Base-by-base conservation (phyloP, 2,113 vertebrate genomes). In the Microcebus murinus region DNA sequence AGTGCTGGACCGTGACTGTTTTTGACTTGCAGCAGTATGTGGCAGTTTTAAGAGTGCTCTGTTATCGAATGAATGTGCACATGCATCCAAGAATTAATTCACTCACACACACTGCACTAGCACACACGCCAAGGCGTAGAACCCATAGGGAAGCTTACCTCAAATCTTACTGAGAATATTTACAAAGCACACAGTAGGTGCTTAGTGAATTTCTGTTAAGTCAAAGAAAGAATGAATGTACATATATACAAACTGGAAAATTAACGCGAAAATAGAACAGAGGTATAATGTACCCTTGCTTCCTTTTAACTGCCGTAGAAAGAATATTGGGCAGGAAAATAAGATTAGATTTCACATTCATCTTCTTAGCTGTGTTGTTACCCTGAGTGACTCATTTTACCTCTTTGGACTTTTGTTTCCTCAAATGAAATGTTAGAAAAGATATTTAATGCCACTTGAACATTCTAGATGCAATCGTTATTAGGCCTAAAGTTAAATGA, bases 401-500 rank as follows among this genome's bases (percentile, higher is more conserved):
- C 45, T 84, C 27, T 90, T 70, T 92, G 48, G 25, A 48, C 50
- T 61, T 74, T 34, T 74, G 0, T 82, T 77, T 81, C 27, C 42
- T 93, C 77, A 79, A 70, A 23, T 70, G 61, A 92, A 36, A 13
- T 90, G 23, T 88, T 90, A 90, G 87, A 68, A 94, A 73, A 71
- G 42, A 34, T 65, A 73, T 34, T 68, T 71, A 79, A 50, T 36
- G 27, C 23, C 34, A 31, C 8, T 15, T n/a, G 15, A 94, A 65
- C 77, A 70, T 45, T 86, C 48, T 63, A 70, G 77, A 57, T 34
- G 52, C 39, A 52, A 3, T 70, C 39, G n/a, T 90, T 55, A 63
- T 82, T 67, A 94, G 81, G 18, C 27, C 13, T 79, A 55, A 42
- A 79, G 74, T 52, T 55, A 94, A 67, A 61, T 8, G 20, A 68